Conservation (phyloP, 2,888 invertebrate genomes). For the Agrotis ipsilon region DNA sequence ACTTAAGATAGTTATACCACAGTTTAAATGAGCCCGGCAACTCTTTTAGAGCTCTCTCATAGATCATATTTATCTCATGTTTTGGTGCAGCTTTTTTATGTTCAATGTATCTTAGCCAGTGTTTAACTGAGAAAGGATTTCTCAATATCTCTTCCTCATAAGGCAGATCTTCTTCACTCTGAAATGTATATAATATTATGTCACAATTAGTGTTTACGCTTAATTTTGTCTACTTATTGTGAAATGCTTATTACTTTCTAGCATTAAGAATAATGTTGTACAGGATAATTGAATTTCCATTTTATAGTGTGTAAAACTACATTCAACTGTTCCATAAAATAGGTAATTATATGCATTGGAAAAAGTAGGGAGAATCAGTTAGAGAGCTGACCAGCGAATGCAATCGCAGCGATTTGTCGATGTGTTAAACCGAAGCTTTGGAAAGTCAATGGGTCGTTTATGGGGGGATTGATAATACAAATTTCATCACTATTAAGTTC, state of each 20-base stretch:
- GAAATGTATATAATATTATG: constrained; percentile 69
- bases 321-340: neutral
- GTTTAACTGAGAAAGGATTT: constrained; percentile 99
- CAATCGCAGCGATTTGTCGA: no score
- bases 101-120: constrained; percentile 99
- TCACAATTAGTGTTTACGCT: neutral
- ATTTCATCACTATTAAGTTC: no score
- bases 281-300: neutral
- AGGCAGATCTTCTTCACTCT: constrained; percentile 98
- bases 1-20: constrained; percentile 98
- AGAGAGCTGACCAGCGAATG: neutral
- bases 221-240: neutral
- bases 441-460: no score
- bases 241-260: neutral
- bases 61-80: constrained; percentile 96
- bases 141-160: constrained; percentile 99
- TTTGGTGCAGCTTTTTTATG: constrained; percentile 97
- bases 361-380: neutral
- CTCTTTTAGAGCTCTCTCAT: constrained; percentile 98
- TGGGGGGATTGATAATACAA: no score
- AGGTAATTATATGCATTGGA: neutral
- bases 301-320: neutral
- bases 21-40: constrained; percentile 99
- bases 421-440: no score
- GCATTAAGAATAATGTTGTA: neutral